A percentile compares a stretch with the other conserved stretches of the same genome.
These are phyloP conservation scores for Gracilinanus agilis DNA, from an alignment of 2,113 vertebrate genomes.

Conservation along the genomic window DNA sequence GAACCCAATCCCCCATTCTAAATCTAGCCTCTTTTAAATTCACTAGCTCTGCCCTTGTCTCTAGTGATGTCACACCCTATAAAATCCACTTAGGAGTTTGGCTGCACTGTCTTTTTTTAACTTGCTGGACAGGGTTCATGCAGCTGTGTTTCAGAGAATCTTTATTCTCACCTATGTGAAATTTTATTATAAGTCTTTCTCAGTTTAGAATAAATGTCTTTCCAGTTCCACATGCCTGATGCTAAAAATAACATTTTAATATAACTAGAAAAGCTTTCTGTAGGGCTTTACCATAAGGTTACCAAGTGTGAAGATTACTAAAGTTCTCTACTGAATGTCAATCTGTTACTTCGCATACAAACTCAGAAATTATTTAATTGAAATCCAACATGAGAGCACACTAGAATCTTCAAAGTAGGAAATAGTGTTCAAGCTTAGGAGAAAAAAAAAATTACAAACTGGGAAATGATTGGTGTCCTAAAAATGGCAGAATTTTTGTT, in stretches of 20 bases:
- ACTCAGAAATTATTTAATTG: constrained; percentile 32
- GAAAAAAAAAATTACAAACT: background rate
- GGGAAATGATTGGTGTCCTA: background rate
- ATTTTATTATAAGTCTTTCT: background rate
- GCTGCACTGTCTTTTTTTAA: background rate
- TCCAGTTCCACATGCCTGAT: constrained; percentile 13
- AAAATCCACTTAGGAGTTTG: no score
- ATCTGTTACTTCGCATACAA: constrained; percentile 41
- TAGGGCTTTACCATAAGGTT: background rate
- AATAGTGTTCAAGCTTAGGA: background rate
- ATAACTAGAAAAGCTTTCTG: constrained; percentile 25
- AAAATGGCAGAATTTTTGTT: background rate
- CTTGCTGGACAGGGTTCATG: background rate
- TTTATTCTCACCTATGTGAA: constrained; percentile 20
- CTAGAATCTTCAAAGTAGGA: background rate
- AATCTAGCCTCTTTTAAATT: background rate
- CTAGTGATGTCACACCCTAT: background rate
- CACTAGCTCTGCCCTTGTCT: background rate
- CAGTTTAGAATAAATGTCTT: constrained; percentile 14
- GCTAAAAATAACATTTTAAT: constrained; percentile 48
- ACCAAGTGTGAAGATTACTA: background rate
- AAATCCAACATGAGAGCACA: constrained; percentile 5
- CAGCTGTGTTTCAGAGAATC: constrained; percentile 5
- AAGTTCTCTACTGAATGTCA: constrained; percentile 42
- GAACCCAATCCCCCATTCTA: background rate